A percentile compares a stretch with the other conserved stretches of the same genome.
These are phyloP conservation scores for Diaprepes abbreviatus DNA, from an alignment of 2,888 invertebrate species.

Conservation along the genomic window DNA sequence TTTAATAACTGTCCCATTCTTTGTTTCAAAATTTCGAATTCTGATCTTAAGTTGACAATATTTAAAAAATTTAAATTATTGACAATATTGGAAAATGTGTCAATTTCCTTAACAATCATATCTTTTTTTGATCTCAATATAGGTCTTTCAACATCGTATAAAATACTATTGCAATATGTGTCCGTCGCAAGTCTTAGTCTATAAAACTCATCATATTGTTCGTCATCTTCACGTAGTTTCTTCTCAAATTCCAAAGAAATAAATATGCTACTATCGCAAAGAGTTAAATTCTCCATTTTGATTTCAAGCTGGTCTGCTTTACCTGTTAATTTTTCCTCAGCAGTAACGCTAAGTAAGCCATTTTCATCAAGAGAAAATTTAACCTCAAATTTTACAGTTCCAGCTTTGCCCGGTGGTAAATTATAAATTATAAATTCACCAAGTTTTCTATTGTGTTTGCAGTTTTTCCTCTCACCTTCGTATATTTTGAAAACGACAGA, in stretches of 20 bases:
- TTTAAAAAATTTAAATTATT: not conserved
- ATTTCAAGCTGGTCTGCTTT: constrained; percentile 41
- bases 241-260: constrained; percentile 26
- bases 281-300: constrained; percentile 38
- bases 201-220: constrained; percentile 41
- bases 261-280: constrained; percentile 46
- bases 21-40: constrained; percentile 5
- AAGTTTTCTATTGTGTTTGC: constrained; percentile 44
- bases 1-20: not conserved
- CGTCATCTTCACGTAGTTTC: constrained; percentile 34
- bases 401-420: constrained; percentile 47
- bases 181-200: constrained; percentile 2
- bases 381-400: constrained; percentile 36
- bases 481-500: constrained; percentile 43
- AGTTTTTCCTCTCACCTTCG: constrained; percentile 51
- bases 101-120: constrained; percentile 3
- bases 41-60: constrained; percentile 1
- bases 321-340: constrained; percentile 44
- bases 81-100: constrained; percentile 8
- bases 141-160: constrained; percentile 14
- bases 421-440: constrained; percentile 43
- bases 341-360: constrained; percentile 53
- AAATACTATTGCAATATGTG: constrained; percentile 14
- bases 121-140: constrained; percentile 7
- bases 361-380: constrained; percentile 49